A percentile compares a stretch with the other conserved stretches of the same genome.
These are phyloP conservation scores for Mesorhabditis belari DNA, from an alignment of 2,888 invertebrate genomes.

Conservation along the genomic window DNA sequence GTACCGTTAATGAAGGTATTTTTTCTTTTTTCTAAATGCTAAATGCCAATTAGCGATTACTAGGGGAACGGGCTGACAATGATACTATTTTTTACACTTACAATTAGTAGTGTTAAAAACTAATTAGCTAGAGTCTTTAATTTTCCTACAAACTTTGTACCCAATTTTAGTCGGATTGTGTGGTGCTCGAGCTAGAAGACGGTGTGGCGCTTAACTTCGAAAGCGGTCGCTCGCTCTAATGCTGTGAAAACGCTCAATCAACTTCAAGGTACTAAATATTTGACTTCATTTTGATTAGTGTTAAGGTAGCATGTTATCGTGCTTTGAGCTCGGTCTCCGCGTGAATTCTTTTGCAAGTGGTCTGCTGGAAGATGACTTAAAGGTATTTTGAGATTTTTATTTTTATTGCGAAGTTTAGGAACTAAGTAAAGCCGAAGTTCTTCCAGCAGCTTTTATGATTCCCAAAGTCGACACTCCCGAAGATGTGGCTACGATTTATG, in stretches of 20 bases:
- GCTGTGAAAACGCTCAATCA: conserved; percentile 52
- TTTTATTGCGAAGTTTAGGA: conserved; percentile 66
- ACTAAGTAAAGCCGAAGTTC: conserved; percentile 52
- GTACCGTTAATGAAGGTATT: conserved; percentile 56
- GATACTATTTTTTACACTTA: background rate
- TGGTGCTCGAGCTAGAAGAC: conserved; percentile 68
- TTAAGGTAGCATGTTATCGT: background rate
- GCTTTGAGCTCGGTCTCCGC: conserved; percentile 58
- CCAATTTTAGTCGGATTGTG: conserved; percentile 60
- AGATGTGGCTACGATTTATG: conserved; percentile 37
- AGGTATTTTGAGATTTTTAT: conserved; percentile 53
- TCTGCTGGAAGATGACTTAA: conserved; percentile 62
- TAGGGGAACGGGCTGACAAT: background rate
- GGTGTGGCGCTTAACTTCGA: conserved; percentile 64
- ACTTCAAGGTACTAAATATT: conserved; percentile 15
- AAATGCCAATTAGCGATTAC: background rate
- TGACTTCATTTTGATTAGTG: background rate
- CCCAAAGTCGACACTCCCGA: conserved; percentile 45
- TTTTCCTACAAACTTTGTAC: background rate
- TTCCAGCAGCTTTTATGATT: conserved; percentile 55
- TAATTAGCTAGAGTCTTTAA: background rate
- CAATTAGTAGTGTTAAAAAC: background rate
- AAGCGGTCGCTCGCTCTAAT: conserved; percentile 57
- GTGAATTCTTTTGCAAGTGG: conserved; percentile 64
- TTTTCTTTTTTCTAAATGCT: background rate